Evolutionary conservation across 2,113 vertebrate genomes (phyloP), one percentile per base, ranked within the genome.

Genomic region (Perccottus glenii): DNA sequence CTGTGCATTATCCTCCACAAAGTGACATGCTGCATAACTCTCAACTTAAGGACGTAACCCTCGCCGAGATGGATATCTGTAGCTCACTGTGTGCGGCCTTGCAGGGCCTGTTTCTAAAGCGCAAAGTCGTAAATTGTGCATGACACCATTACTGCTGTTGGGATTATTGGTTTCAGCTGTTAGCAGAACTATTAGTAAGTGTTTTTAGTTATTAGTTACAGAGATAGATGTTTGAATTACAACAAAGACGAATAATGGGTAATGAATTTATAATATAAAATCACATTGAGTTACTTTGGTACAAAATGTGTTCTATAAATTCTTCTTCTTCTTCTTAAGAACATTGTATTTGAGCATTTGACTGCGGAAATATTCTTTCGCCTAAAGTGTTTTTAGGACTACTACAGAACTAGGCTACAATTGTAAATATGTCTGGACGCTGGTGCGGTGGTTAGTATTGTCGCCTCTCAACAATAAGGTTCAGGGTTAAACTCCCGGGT

Each of bases 161-260:
- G 73, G 65, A 81, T 81, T 82, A 87, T 89, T 81, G 78, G 66
- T 87, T 89, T 87, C 83, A 87, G 81, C 80, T 85, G 85, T 77
- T 79, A 52, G 32, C 16, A 42, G 33, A 60, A 27, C 48, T 76
- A 81, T 84, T 75, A 75, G 64, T 73, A 73, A 60, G 71, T 49
- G 19, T 50, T 62, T 55, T 47, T 43, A 16, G 10, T 5, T 50
- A 75, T 73, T 16, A 15, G 40, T 77, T 70, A 63, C n/a, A 64
- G 70, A 63, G 63, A 70, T 2, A 44, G 43, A 61, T 80, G 67
- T 78, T 38, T 79, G 79, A 78, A 50, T 47, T 15, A 71, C 48
- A 58, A 4, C 53, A 50, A 60, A 16, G 42, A 55, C 42, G 14
- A 65, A 46, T 49, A 14, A 49, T 45, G n/a, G 11, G 5, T 8